phyloP scores from a whole-genome alignment of 1,140 invertebrate species.

The Maniola jurtina region DNA sequence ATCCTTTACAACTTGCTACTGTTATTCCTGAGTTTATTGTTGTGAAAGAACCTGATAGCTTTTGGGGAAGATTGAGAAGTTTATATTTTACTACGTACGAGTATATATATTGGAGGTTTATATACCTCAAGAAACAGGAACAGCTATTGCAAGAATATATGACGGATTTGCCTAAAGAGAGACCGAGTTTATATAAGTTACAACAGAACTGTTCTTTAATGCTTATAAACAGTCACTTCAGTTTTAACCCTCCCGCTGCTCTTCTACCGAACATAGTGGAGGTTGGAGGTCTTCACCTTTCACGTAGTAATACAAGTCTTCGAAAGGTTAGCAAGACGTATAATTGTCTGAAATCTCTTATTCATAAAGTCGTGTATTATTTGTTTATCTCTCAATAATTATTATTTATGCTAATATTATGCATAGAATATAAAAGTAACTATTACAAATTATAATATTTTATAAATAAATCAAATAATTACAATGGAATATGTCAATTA shows the following conservation, averaged over 20 bases:
- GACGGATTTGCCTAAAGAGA: conserved; percentile 45
- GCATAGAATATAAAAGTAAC: not conserved
- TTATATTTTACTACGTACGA: conserved; percentile 59
- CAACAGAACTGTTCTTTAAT: conserved; percentile 74
- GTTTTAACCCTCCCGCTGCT: conserved; percentile 65
- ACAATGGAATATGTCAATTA: no score
- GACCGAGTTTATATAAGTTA: conserved; percentile 73
- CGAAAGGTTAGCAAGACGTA: conserved; percentile 43
- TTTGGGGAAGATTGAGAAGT: conserved; percentile 62
- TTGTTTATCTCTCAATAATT: no score
- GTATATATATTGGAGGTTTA: conserved; percentile 58
- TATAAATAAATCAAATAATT: no score
- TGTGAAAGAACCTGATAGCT: conserved; percentile 55
- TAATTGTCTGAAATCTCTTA: not conserved
- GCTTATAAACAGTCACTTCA: conserved; percentile 75
- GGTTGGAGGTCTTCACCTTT: conserved; percentile 80
- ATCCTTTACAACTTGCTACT: conserved; percentile 76
- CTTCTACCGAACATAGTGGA: conserved; percentile 79
- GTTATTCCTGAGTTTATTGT: conserved; percentile 71
- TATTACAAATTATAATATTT: no score
- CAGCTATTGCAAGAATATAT: conserved; percentile 58
- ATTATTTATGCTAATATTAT: no score
- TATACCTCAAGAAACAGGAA: conserved; percentile 62
- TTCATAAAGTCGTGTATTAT: no score
- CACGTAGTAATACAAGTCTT: conserved; percentile 43